These are phyloP conservation scores for Glyphotaelius pellucidus DNA, from an alignment of 2,888 invertebrate species.

Conservation along the genomic window DNA sequence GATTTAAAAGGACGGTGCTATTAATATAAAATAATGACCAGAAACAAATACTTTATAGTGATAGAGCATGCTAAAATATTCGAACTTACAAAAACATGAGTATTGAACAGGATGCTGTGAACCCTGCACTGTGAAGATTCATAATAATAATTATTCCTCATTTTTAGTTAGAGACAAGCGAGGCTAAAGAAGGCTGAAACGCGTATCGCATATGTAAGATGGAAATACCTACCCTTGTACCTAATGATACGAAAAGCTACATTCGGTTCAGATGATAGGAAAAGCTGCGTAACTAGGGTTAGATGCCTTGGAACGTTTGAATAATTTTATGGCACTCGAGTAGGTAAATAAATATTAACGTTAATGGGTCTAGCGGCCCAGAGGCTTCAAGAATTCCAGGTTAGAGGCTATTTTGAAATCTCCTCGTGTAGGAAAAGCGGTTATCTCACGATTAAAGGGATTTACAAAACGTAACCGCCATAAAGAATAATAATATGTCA, in stretches of 20 bases:
- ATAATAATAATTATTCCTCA: constrained; percentile 25
- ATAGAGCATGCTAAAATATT: neutral
- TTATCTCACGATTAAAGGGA: constrained; percentile 29
- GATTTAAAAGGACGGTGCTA: constrained; percentile 16
- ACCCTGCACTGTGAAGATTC: neutral
- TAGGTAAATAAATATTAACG: constrained; percentile 25
- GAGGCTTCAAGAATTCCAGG: neutral
- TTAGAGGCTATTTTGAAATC: constrained; percentile 3
- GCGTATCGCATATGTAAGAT: neutral
- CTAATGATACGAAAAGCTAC: neutral
- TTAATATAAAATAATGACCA: constrained; percentile 38
- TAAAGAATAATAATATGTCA: neutral
- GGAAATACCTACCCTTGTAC: constrained; percentile 5
- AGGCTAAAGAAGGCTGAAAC: neutral
- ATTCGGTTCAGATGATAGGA: neutral
- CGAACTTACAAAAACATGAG: neutral
- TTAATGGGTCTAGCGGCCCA: neutral
- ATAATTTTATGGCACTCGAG: constrained; percentile 36
- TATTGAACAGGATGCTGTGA: neutral
- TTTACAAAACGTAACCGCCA: constrained; percentile 18
- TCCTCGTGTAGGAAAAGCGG: neutral
- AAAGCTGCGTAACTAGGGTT: neutral
- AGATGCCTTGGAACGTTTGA: neutral
- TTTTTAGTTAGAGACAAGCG: constrained; percentile 17
- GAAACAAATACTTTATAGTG: neutral